Percentiles rank a stretch among this genome's conserved stretches.
These are phyloP conservation scores for Hydractinia echinata DNA, from an alignment of 30 jellyfish, hydroid and myxozoan species.

Conservation along the genomic window DNA sequence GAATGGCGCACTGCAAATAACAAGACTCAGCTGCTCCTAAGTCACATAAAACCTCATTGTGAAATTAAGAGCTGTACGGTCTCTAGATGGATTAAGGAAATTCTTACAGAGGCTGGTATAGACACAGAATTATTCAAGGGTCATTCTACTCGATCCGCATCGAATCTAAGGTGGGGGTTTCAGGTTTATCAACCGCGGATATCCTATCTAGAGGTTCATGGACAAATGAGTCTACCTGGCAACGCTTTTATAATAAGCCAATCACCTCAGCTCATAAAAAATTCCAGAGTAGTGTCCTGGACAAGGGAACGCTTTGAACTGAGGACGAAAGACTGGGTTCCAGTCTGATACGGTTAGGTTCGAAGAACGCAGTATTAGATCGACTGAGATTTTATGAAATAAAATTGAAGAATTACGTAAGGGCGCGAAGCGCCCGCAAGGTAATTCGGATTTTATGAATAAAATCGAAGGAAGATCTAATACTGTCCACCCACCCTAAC, in stretches of 20 bases:
- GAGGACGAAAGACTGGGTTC: too few relatives aligned
- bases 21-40: too few relatives aligned
- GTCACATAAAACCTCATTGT: too few relatives aligned
- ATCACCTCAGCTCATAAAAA: not conserved
- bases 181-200: not conserved
- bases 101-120: not conserved
- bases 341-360: too few relatives aligned
- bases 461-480: not conserved
- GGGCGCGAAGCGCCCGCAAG: too few relatives aligned
- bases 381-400: too few relatives aligned
- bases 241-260: not conserved
- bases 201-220: not conserved
- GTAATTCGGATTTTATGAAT: too few relatives aligned
- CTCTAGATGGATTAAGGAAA: not conserved
- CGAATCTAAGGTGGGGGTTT: not conserved
- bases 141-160: not conserved
- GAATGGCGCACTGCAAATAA: too few relatives aligned
- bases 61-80: not conserved
- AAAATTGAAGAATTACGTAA: too few relatives aligned
- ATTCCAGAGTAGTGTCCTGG: not conserved
- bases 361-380: too few relatives aligned
- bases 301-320: too few relatives aligned
- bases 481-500: too few relatives aligned
- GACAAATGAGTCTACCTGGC: not conserved
- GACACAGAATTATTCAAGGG: not conserved